Percentiles rank a stretch among this genome's conserved stretches.
Evolutionary conservation across 2,797 vertebrate species (phyloP).

Genomic region (Diceros bicornis): DNA sequence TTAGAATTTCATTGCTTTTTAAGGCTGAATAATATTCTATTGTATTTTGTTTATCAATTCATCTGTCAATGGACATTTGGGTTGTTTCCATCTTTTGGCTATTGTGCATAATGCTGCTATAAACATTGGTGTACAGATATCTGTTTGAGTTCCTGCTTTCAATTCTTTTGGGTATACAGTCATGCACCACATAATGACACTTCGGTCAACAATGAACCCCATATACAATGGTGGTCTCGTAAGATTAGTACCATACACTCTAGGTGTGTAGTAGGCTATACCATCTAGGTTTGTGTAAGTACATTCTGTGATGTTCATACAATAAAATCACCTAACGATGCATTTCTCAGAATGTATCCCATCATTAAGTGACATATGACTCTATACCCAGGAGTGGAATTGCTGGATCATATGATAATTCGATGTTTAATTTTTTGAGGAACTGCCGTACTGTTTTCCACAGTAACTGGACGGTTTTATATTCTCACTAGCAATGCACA

Average conservation of each 20-base stretch:
- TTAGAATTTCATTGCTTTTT: neutral
- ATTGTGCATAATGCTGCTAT: neutral
- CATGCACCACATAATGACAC: too few relatives aligned
- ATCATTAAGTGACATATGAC: too few relatives aligned
- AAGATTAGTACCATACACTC: too few relatives aligned
- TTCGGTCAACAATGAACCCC: too few relatives aligned
- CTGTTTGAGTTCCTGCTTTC: neutral
- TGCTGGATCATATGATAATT: neutral
- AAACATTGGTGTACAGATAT: neutral
- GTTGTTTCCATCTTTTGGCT: neutral
- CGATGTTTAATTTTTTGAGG: neutral
- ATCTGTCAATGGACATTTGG: neutral
- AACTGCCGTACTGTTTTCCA: neutral
- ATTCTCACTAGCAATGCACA: neutral
- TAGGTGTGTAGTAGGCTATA: too few relatives aligned
- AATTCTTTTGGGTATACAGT: neutral
- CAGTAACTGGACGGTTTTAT: neutral
- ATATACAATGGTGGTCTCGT: too few relatives aligned
- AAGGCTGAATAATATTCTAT: neutral
- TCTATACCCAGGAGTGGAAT: neutral
- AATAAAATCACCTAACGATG: too few relatives aligned
- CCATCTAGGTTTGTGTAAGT: too few relatives aligned
- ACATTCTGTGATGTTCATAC: too few relatives aligned
- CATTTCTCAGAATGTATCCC: too few relatives aligned
- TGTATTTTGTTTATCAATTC: neutral